Conservation (phyloP, 2,888 invertebrate genomes). For the Eupithecia dodoneata region DNA sequence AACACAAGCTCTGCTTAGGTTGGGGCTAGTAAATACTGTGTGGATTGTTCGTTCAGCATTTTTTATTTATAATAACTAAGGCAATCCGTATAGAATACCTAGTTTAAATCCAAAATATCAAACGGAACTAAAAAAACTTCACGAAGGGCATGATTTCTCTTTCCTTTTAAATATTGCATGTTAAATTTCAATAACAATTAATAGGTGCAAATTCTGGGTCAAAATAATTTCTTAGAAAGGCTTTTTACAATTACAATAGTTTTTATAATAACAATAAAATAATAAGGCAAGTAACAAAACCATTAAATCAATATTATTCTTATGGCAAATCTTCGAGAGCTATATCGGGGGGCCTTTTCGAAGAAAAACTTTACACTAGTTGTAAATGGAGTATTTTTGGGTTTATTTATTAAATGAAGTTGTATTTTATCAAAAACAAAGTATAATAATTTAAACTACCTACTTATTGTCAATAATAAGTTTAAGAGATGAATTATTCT, state of each 20-base stretch:
- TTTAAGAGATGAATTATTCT: too few relatives aligned
- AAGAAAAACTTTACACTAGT: not conserved
- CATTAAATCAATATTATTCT: conserved; percentile 44
- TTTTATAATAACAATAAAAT: conserved; percentile 24
- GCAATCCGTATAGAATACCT: not conserved
- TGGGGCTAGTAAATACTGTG: too few relatives aligned
- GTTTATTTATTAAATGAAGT: too few relatives aligned
- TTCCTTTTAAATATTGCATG: conserved; percentile 15
- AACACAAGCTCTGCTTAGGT: too few relatives aligned
- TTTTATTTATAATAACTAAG: too few relatives aligned
- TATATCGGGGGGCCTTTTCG: conserved; percentile 19
- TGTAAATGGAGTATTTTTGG: not conserved
- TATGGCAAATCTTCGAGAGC: conserved; percentile 29
- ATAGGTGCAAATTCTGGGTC: conserved; percentile 16
- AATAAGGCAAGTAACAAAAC: conserved; percentile 28
- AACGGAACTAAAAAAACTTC: not conserved
- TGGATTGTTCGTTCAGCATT: too few relatives aligned
- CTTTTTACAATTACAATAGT: conserved; percentile 17
- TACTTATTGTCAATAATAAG: too few relatives aligned
- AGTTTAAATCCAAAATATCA: not conserved
- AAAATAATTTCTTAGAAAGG: conserved; percentile 30
- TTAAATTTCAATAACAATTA: conserved; percentile 3
- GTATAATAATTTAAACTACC: too few relatives aligned
- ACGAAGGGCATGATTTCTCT: not conserved
- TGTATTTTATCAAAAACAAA: too few relatives aligned